A percentile compares a stretch with the other conserved stretches of the same genome.
phyloP scores from a whole-genome alignment of 2,113 vertebrate species.

The Steatornis caripensis region DNA sequence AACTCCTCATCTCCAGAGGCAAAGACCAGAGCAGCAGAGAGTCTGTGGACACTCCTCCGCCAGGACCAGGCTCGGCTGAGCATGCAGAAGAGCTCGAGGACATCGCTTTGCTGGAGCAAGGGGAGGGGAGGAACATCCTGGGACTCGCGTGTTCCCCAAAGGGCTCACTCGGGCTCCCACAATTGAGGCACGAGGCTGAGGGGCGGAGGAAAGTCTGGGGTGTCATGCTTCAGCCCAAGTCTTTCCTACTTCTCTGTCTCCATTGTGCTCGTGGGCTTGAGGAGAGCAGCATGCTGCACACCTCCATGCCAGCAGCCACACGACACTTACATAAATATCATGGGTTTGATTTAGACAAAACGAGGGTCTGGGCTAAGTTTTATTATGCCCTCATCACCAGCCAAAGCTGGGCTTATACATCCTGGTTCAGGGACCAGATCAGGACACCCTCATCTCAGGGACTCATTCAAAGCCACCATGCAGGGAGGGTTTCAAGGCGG shows the following conservation, averaged over 20 bases:
- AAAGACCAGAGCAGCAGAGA: not conserved
- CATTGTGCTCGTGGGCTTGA: fast-evolving
- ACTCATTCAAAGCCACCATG: not conserved
- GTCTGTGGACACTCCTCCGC: not conserved
- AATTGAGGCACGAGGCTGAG: fast-evolving
- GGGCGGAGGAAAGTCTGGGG: not conserved
- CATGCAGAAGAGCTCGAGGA: fast-evolving
- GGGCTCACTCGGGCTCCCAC: not conserved
- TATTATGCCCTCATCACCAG: not conserved
- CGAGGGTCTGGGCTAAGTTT: not conserved
- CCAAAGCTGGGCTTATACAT: not conserved
- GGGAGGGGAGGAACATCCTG: not conserved
- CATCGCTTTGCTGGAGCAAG: not conserved
- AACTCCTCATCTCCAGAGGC: not conserved
- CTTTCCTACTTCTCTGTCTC: not conserved
- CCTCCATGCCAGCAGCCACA: not conserved
- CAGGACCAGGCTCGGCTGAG: fast-evolving
- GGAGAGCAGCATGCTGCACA: not conserved
- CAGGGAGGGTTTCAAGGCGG: not conserved
- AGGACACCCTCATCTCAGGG: fast-evolving
- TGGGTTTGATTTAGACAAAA: not conserved
- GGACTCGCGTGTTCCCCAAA: fast-evolving
- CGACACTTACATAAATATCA: not conserved
- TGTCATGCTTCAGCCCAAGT: not conserved
- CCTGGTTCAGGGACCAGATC: not conserved